Conservation (phyloP, 2,888 invertebrate species). For the Timandra comae region DNA sequence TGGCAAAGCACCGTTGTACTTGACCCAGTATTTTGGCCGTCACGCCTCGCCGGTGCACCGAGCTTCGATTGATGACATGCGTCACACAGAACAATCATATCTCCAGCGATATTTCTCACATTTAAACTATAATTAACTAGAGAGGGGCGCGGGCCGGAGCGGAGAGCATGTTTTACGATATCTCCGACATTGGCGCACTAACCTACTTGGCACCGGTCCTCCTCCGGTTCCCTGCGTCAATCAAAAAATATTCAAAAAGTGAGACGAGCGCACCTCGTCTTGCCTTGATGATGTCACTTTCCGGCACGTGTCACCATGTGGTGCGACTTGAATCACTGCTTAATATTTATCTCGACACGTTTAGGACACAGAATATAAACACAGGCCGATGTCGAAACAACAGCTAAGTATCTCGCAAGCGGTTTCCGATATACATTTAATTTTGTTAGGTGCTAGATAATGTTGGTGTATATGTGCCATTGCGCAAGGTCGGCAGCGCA, state of each 20-base stretch:
- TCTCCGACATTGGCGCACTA: constrained; percentile 66
- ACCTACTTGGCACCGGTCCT: constrained; percentile 60
- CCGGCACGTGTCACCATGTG: constrained; percentile 32
- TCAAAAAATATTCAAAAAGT: constrained; percentile 43
- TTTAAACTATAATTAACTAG: constrained; percentile 41
- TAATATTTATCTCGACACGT: constrained; percentile 38
- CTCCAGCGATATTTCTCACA: constrained; percentile 32
- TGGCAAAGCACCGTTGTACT: constrained; percentile 75
- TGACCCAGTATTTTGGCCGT: constrained; percentile 69
- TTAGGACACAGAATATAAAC: constrained; percentile 35
- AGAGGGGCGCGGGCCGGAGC: too few relatives aligned
- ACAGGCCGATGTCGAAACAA: constrained; percentile 48
- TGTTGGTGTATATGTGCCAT: constrained; percentile 50
- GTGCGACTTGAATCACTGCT: constrained; percentile 31
- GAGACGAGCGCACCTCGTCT: constrained; percentile 30
- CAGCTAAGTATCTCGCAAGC: constrained; percentile 59
- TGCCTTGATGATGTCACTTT: constrained; percentile 47
- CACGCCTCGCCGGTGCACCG: constrained; percentile 41
- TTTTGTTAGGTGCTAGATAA: constrained; percentile 44
- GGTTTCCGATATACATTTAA: constrained; percentile 57
- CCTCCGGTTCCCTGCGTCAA: constrained; percentile 52
- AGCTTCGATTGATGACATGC: constrained; percentile 53
- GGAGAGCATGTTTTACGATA: constrained; percentile 45
- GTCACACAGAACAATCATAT: constrained; percentile 32
- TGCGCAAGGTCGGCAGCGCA: constrained; percentile 68